Evolutionary conservation across 92 coral and sea anemone genomes (phyloP).

Genomic region (Virgularia gustaviana): DNA sequence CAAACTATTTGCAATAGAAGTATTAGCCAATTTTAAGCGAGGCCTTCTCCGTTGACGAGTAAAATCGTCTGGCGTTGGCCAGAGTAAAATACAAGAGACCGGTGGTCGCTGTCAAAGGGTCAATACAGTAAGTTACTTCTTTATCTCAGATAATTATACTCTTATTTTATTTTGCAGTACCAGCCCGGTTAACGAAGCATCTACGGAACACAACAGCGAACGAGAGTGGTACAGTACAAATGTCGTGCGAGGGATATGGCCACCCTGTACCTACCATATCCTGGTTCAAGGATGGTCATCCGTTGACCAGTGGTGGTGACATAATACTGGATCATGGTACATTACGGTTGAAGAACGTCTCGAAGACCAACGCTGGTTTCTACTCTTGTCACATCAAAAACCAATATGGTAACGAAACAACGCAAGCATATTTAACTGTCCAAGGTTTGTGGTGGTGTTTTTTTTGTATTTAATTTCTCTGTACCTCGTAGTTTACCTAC

Average conservation of each 20-base stretch:
- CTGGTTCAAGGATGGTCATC: conserved; percentile 66
- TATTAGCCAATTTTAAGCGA: no score
- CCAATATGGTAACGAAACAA: conserved; percentile 63
- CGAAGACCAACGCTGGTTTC: conserved; percentile 65
- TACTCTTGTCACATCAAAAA: conserved; percentile 82
- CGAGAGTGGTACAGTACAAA: conserved; percentile 74
- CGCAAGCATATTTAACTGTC: conserved; percentile 69
- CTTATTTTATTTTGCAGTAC: conserved; percentile 60
- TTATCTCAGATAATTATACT: not conserved
- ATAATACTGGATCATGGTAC: conserved; percentile 56
- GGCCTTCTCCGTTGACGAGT: no score
- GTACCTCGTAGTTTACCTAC: no score
- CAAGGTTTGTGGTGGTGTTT: conserved; percentile 58
- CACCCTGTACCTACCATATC: conserved; percentile 80
- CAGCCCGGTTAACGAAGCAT: conserved; percentile 61
- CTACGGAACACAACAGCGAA: conserved; percentile 87
- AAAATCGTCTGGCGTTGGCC: no score
- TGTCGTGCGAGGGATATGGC: conserved; percentile 81
- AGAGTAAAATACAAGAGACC: no score
- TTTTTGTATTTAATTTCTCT: no score
- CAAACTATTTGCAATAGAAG: no score
- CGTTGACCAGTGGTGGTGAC: conserved; percentile 61
- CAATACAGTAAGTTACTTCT: not conserved
- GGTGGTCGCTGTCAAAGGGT: no score
- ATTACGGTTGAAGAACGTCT: conserved; percentile 51